Evolutionary conservation across 2,888 invertebrate species (phyloP).

Genomic region (Euplagia quadripunctaria): DNA sequence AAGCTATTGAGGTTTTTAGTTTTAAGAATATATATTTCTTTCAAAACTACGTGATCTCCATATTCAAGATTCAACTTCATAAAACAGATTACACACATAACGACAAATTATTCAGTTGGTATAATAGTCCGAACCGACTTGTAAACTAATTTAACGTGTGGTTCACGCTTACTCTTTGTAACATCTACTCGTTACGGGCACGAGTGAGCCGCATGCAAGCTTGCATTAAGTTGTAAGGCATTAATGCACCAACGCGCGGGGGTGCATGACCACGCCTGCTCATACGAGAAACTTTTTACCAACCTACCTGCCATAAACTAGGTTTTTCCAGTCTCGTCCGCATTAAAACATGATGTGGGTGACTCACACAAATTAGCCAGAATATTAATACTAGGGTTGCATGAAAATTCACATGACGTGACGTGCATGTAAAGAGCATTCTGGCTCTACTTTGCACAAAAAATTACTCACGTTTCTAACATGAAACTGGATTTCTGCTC

Average conservation of each 20-base stretch:
- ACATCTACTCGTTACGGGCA: slow-evolving; percentile 58
- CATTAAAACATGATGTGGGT: slow-evolving; percentile 56
- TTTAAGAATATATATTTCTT: no score
- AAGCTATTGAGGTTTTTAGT: no score
- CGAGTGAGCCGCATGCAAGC: slow-evolving; percentile 69
- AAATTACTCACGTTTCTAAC: slow-evolving; percentile 27
- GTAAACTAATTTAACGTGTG: background rate
- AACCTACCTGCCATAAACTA: slow-evolving; percentile 41
- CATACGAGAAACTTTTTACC: slow-evolving; percentile 56
- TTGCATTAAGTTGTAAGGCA: slow-evolving; percentile 80
- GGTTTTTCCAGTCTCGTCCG: slow-evolving; percentile 49
- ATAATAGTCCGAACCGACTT: no score
- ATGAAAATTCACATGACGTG: slow-evolving; percentile 25
- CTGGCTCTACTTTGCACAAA: slow-evolving; percentile 27
- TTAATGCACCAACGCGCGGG: slow-evolving; percentile 55
- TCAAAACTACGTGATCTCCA: no score
- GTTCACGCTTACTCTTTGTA: slow-evolving; percentile 54
- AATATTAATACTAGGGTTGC: slow-evolving; percentile 40
- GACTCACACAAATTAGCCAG: slow-evolving; percentile 65
- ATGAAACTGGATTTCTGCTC: slow-evolving; percentile 21
- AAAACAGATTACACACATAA: no score
- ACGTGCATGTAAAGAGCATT: slow-evolving; percentile 16
- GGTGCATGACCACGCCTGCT: slow-evolving; percentile 70
- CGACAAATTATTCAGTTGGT: no score
- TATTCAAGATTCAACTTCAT: no score